Evolutionary conservation across 2,113 vertebrate species (phyloP), one percentile per base, ranked within the genome.

Genomic region (Salvelinus sp.): DNA sequence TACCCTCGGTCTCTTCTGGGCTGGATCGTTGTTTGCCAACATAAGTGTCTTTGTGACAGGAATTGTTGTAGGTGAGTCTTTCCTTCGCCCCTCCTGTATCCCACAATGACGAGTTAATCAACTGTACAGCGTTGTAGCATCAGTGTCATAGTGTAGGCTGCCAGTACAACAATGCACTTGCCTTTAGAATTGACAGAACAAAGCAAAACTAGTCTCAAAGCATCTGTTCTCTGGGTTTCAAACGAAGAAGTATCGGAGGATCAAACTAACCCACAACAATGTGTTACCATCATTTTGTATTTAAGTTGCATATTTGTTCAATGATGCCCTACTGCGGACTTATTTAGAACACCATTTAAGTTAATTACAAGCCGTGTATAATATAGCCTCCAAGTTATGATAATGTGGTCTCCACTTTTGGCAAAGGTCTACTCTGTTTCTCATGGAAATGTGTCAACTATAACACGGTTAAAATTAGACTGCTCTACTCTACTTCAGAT

Each of bases 1-100:
- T 68, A 93, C 73, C 27, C 69, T 96, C 60, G 96, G 95, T 1
- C 92, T 98, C n/a, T 96, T 96, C 86, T 99, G 97, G 97, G 87
- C 96, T 50, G 97, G 97, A 27, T 98, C 95, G 2, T 70, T 97
- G 44, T 67, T 87, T 27, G 95, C 95, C 93, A 97, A 95, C 88
- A 88, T 96, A 83, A 47, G 94, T 0, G 95, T 97, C 64, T 96
- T 97, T 86, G 90, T 97, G 50, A 83, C 88, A 0, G 96, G 97
- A 5, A 97, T 95, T 60, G 82, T 96, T 71, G 90, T 95, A 78
- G 96, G 97, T 98, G 92, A 85, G 88, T 38, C 75, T 80, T 67
- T 70, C 83, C 33, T 67, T 75, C 57, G 18, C 58, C 38, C 71
- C 48, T 69, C 76, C 64, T 30, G 70, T 54, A 28, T 78, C 76